Base-by-base conservation (phyloP, 2,797 vertebrate genomes). In the Chaenodraco wilsoni region DNA sequence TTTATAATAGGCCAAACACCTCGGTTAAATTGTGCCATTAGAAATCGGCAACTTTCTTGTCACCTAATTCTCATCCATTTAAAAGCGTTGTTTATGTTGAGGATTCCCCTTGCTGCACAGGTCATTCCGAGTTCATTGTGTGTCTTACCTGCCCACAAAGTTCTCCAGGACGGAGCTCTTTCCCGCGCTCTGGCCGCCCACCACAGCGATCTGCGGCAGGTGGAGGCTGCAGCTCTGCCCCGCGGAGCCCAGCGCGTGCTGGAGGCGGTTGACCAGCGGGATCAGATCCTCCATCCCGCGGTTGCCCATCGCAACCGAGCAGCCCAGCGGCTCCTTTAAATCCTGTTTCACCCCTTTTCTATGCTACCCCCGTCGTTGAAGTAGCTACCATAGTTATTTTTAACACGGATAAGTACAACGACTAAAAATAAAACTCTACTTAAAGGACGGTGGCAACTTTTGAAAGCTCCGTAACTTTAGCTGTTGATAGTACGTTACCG, bases 161-260 rank as follows among this genome's bases (percentile, higher is more conserved):
- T 95, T 98, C 83, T 98, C 97, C 77, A 98, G 91, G 73, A 98
- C 97, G 1, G 97, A 98, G 93, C 96, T 97, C 89, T 98, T 98
- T 6, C 97, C 97, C 0, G 97, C 95, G 76, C 97, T 98, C 92
- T 98, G 97, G 27, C 96, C 96, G 58, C 97, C 97, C 78, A 98
- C 96, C 88, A 98, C 97, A 0, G 96, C 96, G 40, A 98, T 97
- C 93, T 98, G 97, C 15, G 97, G 97, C 90, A 98, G 94, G 81
- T 96, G 95, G 69, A 98, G 94, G 84, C 93, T 89, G 91, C 93
- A 96, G 93, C 59, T 95, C 90, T 95, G 94, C 0, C 96, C 96
- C 88, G 95, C 93, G 74, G 88, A 86, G 73, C 94, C 84, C 90
- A 98, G 96, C 27, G 96, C 95, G 27, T 96, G 96, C 61, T 97